Conservation (phyloP, 2,797 vertebrate species). For the Melanotaenia trifasciata region DNA sequence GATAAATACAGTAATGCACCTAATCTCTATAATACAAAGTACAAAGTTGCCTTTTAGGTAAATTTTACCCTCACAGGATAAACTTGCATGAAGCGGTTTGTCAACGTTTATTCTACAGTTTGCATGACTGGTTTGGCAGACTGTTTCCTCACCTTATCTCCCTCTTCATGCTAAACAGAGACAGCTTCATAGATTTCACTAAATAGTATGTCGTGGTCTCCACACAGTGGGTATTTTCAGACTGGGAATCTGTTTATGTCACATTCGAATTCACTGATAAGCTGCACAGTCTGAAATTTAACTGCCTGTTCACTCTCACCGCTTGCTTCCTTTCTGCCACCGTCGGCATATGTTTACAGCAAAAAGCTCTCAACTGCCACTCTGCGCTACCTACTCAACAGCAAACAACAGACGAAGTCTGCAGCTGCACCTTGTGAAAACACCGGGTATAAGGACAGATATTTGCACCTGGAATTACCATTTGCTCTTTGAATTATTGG, state of each 20-base stretch:
- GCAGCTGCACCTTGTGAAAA: slow-evolving; percentile 1
- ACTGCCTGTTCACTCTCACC: slow-evolving; percentile 4
- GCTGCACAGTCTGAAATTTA: not conserved
- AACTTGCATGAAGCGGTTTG: slow-evolving; percentile 10
- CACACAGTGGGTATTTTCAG: not conserved
- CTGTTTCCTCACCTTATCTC: not conserved
- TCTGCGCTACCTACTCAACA: slow-evolving; percentile 7
- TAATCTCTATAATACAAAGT: not conserved
- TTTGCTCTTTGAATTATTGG: slow-evolving; percentile 6
- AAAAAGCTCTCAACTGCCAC: slow-evolving; percentile 10
- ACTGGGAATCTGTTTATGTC: not conserved
- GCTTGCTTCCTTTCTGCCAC: not conserved
- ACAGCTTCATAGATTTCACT: slow-evolving; percentile 8
- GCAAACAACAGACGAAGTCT: slow-evolving; percentile 2
- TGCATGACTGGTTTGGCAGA: slow-evolving; percentile 20
- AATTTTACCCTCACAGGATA: slow-evolving; percentile 7
- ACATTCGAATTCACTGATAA: slow-evolving; percentile 1
- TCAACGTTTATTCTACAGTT: not conserved
- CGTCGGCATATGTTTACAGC: slow-evolving; percentile 17
- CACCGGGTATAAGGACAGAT: slow-evolving; percentile 1
- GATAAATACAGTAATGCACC: not conserved
- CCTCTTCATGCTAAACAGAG: slow-evolving; percentile 5
- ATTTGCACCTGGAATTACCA: not conserved
- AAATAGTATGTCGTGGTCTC: slow-evolving; percentile 4
- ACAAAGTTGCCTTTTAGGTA: slow-evolving; percentile 11